Percentiles rank a stretch among this genome's conserved stretches.
phyloP scores from a whole-genome alignment of 2,113 vertebrate genomes.

The Fulica atra region DNA sequence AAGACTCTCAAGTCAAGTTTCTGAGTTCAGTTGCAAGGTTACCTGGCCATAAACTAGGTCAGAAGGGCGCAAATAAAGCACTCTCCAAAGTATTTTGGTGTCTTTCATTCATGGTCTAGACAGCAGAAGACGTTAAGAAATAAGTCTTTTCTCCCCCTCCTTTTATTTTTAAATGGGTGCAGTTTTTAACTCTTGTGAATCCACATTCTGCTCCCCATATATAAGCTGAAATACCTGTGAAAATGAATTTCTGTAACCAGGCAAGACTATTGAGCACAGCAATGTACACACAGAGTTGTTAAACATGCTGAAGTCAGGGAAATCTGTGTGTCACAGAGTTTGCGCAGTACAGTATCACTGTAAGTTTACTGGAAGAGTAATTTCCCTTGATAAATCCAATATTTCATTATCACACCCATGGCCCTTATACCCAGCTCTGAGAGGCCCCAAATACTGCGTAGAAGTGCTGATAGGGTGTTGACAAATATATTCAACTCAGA shows the following conservation, averaged over 20 bases:
- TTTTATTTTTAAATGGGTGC: not conserved
- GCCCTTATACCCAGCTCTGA: not conserved
- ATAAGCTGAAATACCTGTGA: not conserved
- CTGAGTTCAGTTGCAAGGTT: not conserved
- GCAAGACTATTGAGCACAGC: not conserved
- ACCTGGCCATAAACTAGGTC: not conserved
- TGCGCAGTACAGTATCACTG: rapidly evolving
- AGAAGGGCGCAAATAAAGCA: not conserved
- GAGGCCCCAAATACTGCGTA: not conserved
- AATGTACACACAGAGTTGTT: not conserved
- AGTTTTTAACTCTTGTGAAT: not conserved
- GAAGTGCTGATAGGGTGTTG: not conserved
- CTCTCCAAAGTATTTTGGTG: not conserved
- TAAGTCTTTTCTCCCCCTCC: not conserved
- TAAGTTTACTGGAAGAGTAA: not conserved
- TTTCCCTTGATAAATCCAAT: not conserved
- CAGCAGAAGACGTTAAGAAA: not conserved
- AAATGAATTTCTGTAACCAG: not conserved
- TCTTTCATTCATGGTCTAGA: not conserved
- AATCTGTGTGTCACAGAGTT: not conserved
- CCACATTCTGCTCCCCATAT: not conserved
- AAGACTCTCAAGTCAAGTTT: not conserved
- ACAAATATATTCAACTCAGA: not conserved
- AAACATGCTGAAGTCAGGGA: not conserved
- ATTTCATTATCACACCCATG: not conserved